Base-by-base conservation (phyloP, 2,888 invertebrate species). In the Amphipyra tragopoginis region DNA sequence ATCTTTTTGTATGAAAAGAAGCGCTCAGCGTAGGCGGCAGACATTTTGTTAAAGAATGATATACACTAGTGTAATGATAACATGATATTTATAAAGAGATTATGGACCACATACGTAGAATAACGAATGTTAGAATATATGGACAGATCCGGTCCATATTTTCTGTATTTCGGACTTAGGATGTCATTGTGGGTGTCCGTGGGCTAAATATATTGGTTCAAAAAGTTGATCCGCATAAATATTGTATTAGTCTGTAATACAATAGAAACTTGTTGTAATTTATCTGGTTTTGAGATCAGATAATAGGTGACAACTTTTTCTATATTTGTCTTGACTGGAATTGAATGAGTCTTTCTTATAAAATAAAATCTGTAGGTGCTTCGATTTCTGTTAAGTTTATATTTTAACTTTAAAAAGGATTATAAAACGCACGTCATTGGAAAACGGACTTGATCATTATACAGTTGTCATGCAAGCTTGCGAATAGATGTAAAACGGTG, bases 41-140 rank as follows among this genome's bases (percentile, higher is more conserved):
- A 14, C 50, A 78, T 75, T 79, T 72, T 75, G 69, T 72, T 78
- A 66, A 66, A 71, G 62, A 68, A 79, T 76, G 72, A 76, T 79
- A 75, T 80, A 81, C 67, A 68, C 59, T 62, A 50, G 55, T 55
- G 58, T 77, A 79, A 73, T 77, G 80, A 79, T 80, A 78, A 70
- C 73, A 67, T 63, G 55, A 79, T 79, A 71, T 69, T 72, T 77
- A 79, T 80, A 77, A 80, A 80, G 78, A 75, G 77, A 77, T 69
- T 64, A 73, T 49, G 65, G 86, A 84, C 86, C 86, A 87, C 87
- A 87, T 76, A 67, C 81, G 85, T 76, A 10, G 83, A 79, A 70
- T 64, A 70, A 69, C 58, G 67, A 69, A 68, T 13, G 21, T 60
- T 64, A 61, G 40, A 67, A 79, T 69, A 70, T 76, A 77, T 73